Conservation (phyloP, 2,888 invertebrate species). For the Drosophila greeni region DNA sequence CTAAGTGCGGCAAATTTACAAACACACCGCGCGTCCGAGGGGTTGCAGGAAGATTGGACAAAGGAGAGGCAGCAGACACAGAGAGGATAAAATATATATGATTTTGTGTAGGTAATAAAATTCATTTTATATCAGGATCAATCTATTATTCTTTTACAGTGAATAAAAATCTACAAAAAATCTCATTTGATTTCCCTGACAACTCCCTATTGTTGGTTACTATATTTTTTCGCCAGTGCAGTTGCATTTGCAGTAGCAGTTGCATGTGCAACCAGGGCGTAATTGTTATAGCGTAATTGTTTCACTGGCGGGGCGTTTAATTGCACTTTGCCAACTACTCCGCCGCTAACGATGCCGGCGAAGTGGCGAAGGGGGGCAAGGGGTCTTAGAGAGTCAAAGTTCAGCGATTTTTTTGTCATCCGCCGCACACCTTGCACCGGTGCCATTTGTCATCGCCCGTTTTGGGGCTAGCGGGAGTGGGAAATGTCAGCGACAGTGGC, state of each 20-base stretch:
- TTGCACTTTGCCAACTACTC: constrained; percentile 55
- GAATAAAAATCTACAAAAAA: background rate
- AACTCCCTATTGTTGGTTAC: background rate
- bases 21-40: constrained; percentile 32
- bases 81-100: background rate
- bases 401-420: constrained; percentile 56
- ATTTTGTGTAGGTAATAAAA: no score
- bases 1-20: constrained; percentile 65
- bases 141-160: background rate
- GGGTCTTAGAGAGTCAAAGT: constrained; percentile 55
- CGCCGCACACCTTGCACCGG: constrained; percentile 50
- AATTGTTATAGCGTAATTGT: constrained; percentile 71
- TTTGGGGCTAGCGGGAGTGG: background rate
- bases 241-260: constrained; percentile 22
- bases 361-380: background rate
- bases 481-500: constrained; percentile 23
- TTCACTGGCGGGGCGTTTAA: constrained; percentile 69
- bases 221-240: constrained; percentile 12
- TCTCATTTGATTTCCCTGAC: background rate
- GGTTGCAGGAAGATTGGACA: constrained; percentile 3
- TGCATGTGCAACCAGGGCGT: constrained; percentile 64
- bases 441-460: constrained; percentile 59
- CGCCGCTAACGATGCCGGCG: constrained; percentile 22
- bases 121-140: no score
- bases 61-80: constrained; percentile 1